phyloP scores from a whole-genome alignment of 2,113 vertebrate genomes.

The Channa maculata region DNA sequence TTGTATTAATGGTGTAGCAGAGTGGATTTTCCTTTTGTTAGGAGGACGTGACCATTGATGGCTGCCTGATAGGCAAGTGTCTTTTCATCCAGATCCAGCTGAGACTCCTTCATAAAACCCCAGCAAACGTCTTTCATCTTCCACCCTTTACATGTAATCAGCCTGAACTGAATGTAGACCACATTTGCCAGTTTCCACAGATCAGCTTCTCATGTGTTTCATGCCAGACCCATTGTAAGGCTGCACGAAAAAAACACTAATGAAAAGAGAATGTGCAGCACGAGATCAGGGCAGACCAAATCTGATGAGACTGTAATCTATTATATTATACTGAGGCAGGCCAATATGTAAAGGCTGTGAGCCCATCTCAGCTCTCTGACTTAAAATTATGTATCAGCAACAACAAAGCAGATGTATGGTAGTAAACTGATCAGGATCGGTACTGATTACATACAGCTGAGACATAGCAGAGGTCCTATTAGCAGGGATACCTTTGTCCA shows the following conservation, averaged over 20 bases:
- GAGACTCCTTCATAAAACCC: neutral
- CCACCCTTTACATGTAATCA: neutral
- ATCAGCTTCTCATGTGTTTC: conserved; percentile 4
- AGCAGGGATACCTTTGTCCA: neutral
- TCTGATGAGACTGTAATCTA: conserved; percentile 37
- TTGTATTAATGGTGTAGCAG: neutral
- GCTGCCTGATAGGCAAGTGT: neutral
- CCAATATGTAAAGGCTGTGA: conserved; percentile 24
- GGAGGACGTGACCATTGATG: conserved; percentile 21
- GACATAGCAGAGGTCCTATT: neutral
- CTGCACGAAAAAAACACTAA: conserved; percentile 5
- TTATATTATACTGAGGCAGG: conserved; percentile 49
- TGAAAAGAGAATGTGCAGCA: neutral
- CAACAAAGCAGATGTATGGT: neutral
- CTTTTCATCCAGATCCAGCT: neutral
- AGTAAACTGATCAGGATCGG: neutral
- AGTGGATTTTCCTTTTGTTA: conserved; percentile 10
- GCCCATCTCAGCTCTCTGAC: conserved; percentile 1
- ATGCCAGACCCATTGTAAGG: conserved; percentile 10
- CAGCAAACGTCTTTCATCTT: neutral
- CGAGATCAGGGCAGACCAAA: conserved; percentile 1
- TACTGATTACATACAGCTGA: neutral
- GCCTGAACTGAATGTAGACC: neutral
- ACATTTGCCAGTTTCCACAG: conserved; percentile 1
- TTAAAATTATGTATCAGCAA: too few relatives aligned